Evolutionary conservation across 2,888 invertebrate species (phyloP).

Genomic region (Chaetogeoica ovagalla): DNA sequence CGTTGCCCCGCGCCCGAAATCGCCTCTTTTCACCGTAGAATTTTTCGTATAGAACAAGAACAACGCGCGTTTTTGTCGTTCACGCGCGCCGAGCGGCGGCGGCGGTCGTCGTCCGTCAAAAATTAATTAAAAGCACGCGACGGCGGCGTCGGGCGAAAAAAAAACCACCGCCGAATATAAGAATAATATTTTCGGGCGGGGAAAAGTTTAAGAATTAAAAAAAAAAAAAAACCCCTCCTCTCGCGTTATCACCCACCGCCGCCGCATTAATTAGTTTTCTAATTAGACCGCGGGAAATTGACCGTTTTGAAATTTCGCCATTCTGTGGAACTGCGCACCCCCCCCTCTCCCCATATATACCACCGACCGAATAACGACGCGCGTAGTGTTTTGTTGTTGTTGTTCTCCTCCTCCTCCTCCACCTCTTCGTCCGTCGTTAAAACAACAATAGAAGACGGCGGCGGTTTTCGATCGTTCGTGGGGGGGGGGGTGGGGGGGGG

Average conservation of each 20-base stretch:
- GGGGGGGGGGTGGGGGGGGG: too few species aligned
- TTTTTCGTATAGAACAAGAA: background rate
- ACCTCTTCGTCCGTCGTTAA: too few species aligned
- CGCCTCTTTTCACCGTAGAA: background rate
- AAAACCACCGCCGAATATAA: conserved; percentile 38
- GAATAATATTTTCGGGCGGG: conserved; percentile 33
- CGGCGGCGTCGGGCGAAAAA: conserved; percentile 33
- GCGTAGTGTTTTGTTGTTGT: too few species aligned
- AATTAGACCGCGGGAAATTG: conserved; percentile 46
- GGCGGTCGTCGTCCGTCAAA: conserved; percentile 50
- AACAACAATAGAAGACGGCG: background rate
- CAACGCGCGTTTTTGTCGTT: conserved; percentile 21
- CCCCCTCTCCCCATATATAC: too few species aligned
- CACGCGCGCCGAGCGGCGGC: too few species aligned
- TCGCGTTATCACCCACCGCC: too few species aligned
- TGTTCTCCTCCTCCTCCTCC: too few species aligned
- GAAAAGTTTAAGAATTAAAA: conserved; percentile 46
- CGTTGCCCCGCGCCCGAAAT: background rate
- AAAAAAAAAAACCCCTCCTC: conserved; percentile 7
- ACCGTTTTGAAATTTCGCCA: conserved; percentile 42
- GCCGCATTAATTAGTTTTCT: conserved; percentile 51
- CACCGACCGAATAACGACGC: too few species aligned
- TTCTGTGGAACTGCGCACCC: too few species aligned
- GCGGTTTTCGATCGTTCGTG: too few species aligned
- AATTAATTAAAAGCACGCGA: conserved; percentile 52